phyloP scores from a whole-genome alignment of 2,888 invertebrate species.

The Polymixis flavicincta region DNA sequence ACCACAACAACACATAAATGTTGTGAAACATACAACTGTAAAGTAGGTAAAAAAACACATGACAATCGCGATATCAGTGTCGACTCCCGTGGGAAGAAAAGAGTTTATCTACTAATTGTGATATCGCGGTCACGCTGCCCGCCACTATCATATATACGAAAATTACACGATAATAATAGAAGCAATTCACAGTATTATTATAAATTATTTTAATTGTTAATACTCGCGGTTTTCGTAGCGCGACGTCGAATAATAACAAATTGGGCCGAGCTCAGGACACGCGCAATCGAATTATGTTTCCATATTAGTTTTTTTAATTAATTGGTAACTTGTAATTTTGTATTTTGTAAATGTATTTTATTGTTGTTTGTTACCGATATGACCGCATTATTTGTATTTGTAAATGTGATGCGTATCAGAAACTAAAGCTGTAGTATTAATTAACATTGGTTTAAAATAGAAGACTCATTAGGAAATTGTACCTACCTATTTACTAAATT shows the following conservation, averaged over 20 bases:
- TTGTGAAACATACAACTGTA: constrained; percentile 29
- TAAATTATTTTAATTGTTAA: constrained; percentile 81
- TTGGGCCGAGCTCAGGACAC: constrained; percentile 75
- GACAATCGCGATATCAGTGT: constrained; percentile 63
- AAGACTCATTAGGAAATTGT: background rate
- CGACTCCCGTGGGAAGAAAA: constrained; percentile 87
- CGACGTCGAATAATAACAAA: constrained; percentile 81
- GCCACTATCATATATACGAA: constrained; percentile 74
- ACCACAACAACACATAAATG: constrained; percentile 35
- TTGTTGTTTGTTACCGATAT: constrained; percentile 42
- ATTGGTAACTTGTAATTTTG: constrained; percentile 64
- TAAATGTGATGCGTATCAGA: constrained; percentile 14
- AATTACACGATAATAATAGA: constrained; percentile 79
- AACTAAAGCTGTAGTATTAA: constrained; percentile 20
- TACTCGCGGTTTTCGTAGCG: constrained; percentile 82
- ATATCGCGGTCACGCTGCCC: constrained; percentile 77
- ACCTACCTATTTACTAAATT: background rate
- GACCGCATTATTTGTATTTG: constrained; percentile 55
- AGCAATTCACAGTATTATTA: constrained; percentile 68
- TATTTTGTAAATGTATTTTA: constrained; percentile 61
- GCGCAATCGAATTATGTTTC: constrained; percentile 77
- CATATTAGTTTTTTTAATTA: constrained; percentile 78
- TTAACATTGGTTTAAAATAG: background rate
- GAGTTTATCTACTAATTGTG: constrained; percentile 77
- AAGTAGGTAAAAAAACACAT: constrained; percentile 57